Evolutionary conservation across 2,888 invertebrate genomes (phyloP).

Genomic region (Yponomeuta evonymella): DNA sequence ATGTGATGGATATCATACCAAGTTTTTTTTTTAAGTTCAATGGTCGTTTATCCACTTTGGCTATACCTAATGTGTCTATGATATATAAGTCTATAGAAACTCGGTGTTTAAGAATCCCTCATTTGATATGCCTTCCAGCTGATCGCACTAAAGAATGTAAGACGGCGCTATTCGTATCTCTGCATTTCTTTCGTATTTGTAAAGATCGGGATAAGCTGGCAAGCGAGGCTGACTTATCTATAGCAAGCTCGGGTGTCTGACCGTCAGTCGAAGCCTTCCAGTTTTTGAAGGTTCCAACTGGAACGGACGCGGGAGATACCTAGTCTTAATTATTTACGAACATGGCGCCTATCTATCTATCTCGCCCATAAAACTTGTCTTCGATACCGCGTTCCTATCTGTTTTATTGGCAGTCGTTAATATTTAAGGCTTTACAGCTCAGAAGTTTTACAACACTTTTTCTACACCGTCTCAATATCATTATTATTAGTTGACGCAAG

Average conservation of each 20-base stretch:
- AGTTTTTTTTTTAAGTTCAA: neutral
- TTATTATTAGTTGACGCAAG: conserved; percentile 6
- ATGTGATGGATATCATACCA: neutral
- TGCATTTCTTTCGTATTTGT: no score
- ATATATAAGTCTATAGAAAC: no score
- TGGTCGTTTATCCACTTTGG: neutral
- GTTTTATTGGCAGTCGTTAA: conserved; percentile 67
- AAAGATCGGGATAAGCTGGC: no score
- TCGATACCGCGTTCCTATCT: conserved; percentile 49
- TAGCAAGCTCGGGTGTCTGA: no score
- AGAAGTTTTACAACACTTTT: conserved; percentile 58
- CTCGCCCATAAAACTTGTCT: conserved; percentile 57
- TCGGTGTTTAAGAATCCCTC: no score
- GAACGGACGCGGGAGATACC: no score
- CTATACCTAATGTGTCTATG: neutral
- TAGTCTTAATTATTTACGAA: conserved; percentile 28
- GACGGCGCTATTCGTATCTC: no score
- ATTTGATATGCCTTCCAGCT: no score
- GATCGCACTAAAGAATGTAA: no score
- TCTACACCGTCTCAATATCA: conserved; percentile 21
- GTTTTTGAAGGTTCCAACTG: no score
- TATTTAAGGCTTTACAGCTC: conserved; percentile 63
- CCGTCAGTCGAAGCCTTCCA: no score
- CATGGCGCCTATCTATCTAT: conserved; percentile 63
- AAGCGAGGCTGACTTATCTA: no score